These are phyloP conservation scores for Ceyx margarethae DNA, from an alignment of 2,113 vertebrate genomes.

Conservation along the genomic window DNA sequence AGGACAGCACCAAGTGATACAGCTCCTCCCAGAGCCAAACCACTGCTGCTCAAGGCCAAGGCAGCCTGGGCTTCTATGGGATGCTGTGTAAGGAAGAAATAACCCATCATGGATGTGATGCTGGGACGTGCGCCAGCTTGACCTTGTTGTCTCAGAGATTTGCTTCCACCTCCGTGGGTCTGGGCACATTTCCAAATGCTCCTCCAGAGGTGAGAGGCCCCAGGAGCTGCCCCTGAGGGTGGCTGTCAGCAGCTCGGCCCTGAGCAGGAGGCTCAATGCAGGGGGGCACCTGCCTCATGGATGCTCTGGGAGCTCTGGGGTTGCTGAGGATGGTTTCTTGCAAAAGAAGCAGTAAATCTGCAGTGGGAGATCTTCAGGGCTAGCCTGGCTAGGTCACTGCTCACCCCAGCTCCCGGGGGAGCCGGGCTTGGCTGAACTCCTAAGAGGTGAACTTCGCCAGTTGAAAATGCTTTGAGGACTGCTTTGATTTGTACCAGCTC, in stretches of 20 bases:
- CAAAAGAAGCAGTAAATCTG: background rate
- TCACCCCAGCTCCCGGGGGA: background rate
- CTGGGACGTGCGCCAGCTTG: background rate
- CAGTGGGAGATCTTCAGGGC: background rate
- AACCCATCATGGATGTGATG: accelerated
- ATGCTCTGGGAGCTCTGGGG: background rate
- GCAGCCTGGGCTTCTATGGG: background rate
- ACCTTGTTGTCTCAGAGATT: background rate
- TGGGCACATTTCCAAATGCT: background rate
- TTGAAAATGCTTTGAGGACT: background rate
- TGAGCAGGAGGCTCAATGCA: accelerated
- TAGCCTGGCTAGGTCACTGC: background rate
- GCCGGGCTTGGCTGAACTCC: background rate
- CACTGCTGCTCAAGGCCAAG: background rate
- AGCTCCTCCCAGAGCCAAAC: background rate
- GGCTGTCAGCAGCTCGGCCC: accelerated
- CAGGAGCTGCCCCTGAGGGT: background rate
- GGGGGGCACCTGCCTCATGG: no score
- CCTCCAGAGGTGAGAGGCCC: background rate
- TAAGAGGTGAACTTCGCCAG: background rate
- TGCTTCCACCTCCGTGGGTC: background rate
- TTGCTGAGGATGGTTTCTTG: background rate
- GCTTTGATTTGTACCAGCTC: background rate
- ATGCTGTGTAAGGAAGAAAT: background rate
- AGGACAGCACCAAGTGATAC: accelerated